Conservation (phyloP, 1,140 invertebrate genomes). For the Leptopilina boulardi region DNA sequence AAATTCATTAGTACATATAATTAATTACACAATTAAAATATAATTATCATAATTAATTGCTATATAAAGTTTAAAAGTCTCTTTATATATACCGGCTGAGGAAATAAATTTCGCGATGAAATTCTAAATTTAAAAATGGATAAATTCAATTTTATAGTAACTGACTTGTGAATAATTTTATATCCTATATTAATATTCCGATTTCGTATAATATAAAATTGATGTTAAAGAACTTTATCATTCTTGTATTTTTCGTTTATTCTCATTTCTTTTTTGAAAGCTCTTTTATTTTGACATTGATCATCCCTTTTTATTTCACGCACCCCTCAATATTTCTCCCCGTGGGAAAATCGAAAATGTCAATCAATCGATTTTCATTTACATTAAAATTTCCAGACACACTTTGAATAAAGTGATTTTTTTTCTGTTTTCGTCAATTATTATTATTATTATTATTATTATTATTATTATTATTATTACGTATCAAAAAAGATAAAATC, state of each 20-base stretch:
- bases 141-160: background rate
- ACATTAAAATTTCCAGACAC: background rate
- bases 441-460: too few relatives aligned
- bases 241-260: background rate
- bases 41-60: too few relatives aligned
- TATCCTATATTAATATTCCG: background rate
- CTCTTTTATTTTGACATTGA: background rate
- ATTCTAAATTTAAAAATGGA: too few relatives aligned
- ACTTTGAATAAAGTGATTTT: background rate
- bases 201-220: slow-evolving; percentile 4
- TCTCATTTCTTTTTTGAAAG: background rate
- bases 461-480: too few relatives aligned
- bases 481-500: background rate
- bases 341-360: background rate
- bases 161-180: background rate
- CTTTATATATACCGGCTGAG: too few relatives aligned
- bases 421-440: background rate
- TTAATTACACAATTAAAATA: too few relatives aligned
- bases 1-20: too few relatives aligned
- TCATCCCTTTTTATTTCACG: background rate
- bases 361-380: background rate
- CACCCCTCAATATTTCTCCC: background rate
- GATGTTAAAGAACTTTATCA: background rate
- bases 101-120: too few relatives aligned
- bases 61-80: too few relatives aligned